Percentiles rank a stretch among this genome's conserved stretches.
These are phyloP conservation scores for Lepus americanus DNA, from an alignment of 2,113 vertebrate genomes.

Conservation along the genomic window DNA sequence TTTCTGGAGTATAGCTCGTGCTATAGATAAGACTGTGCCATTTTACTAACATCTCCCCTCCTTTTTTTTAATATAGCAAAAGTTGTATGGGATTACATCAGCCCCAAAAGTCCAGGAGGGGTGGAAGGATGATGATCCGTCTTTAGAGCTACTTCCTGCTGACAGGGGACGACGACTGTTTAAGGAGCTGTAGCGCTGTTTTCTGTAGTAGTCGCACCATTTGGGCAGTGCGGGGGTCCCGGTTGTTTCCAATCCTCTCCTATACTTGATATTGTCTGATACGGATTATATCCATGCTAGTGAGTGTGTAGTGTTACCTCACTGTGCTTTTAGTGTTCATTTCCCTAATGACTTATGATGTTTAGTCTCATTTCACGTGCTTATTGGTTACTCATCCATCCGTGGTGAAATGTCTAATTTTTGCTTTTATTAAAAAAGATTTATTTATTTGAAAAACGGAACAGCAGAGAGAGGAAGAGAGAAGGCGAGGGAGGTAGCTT, in stretches of 20 bases:
- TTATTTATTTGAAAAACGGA: no score
- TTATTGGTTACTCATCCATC: neutral
- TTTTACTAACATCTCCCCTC: no score
- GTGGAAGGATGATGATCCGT: no score
- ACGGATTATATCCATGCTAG: neutral
- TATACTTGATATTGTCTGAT: neutral
- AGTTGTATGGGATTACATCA: no score
- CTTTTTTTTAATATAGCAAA: no score
- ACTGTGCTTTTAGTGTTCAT: neutral
- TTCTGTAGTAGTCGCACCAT: neutral
- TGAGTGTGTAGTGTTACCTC: neutral
- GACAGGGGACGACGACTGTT: neutral
- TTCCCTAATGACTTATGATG: neutral
- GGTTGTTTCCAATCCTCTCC: neutral
- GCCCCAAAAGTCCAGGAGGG: no score
- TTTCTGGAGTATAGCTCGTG: no score
- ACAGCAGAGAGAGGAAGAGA: no score
- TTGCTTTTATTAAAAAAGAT: no score
- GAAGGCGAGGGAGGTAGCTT: no score
- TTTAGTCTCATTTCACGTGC: neutral
- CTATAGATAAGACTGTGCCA: no score
- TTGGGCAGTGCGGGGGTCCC: neutral
- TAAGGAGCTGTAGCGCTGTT: neutral
- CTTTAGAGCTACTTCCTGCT: no score
- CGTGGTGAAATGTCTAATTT: neutral